Percentiles rank a stretch among this genome's conserved stretches.
Conservation (phyloP, 2,888 invertebrate genomes). For the Eilema griseolum region DNA sequence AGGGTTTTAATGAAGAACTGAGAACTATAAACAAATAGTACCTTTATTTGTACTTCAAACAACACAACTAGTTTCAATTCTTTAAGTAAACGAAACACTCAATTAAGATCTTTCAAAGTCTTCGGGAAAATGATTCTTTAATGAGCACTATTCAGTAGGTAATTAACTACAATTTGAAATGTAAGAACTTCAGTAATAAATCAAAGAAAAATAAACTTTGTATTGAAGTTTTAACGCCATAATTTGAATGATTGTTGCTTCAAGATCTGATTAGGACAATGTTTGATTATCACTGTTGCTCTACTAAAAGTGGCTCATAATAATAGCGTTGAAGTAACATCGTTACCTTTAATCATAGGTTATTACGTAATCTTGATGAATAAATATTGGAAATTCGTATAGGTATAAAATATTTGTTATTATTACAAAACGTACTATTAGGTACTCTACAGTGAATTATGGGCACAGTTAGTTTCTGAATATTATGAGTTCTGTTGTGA, state of each 20-base stretch:
- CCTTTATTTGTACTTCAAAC: slow-evolving; percentile 46
- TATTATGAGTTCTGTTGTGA: neutral
- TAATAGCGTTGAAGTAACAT: slow-evolving; percentile 20
- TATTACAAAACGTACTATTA: slow-evolving; percentile 6
- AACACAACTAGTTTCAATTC: slow-evolving; percentile 41
- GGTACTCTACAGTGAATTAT: neutral
- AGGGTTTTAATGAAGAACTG: slow-evolving; percentile 37
- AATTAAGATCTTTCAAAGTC: slow-evolving; percentile 49
- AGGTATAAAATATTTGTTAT: neutral
- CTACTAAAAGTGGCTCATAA: slow-evolving; percentile 28
- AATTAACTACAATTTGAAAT: slow-evolving; percentile 43
- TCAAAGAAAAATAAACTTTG: slow-evolving; percentile 26
- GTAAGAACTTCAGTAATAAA: slow-evolving; percentile 10
- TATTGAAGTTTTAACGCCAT: neutral
- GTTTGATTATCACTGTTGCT: slow-evolving; percentile 38
- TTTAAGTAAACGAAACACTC: slow-evolving; percentile 47
- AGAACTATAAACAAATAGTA: slow-evolving; percentile 52
- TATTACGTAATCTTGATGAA: slow-evolving; percentile 17
- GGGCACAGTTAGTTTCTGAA: neutral
- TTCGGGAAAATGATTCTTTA: slow-evolving; percentile 51
- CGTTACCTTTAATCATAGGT: slow-evolving; percentile 9
- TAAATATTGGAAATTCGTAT: slow-evolving; percentile 8
- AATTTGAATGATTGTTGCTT: slow-evolving; percentile 16
- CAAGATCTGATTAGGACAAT: slow-evolving; percentile 40
- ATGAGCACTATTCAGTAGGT: slow-evolving; percentile 53